Conservation (phyloP, 2,797 vertebrate genomes). For the Numenius phaeopus region DNA sequence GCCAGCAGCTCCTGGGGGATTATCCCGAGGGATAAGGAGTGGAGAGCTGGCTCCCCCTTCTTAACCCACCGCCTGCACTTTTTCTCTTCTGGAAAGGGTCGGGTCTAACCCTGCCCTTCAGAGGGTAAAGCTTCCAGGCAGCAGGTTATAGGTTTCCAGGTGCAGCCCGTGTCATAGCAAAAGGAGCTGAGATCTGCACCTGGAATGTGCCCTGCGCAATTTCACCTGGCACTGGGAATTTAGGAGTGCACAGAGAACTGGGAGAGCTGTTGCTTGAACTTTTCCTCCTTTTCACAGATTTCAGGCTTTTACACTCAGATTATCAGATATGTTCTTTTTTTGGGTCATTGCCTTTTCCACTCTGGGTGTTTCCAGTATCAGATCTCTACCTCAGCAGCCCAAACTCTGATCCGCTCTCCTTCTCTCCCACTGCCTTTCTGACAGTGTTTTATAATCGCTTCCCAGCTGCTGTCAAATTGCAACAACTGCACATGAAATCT, state of each 20-base stretch:
- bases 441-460: constrained; percentile 16
- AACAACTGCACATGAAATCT: neutral
- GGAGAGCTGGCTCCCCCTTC: neutral
- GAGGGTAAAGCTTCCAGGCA: neutral
- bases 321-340: constrained; percentile 64
- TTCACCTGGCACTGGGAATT: neutral
- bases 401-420: neutral
- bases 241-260: neutral
- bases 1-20: neutral
- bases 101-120: neutral
- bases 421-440: neutral
- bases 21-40: neutral
- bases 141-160: neutral
- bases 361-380: constrained; percentile 41
- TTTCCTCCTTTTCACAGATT: neutral
- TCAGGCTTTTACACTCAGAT: constrained; percentile 11
- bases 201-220: neutral
- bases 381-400: constrained; percentile 20
- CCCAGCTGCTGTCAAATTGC: constrained; percentile 27
- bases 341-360: constrained; percentile 45
- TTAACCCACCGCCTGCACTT: neutral
- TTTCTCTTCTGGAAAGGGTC: neutral
- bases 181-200: neutral
- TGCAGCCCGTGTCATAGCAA: neutral
- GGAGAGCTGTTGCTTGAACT: constrained; percentile 13